Conservation (phyloP, 2,797 vertebrate genomes). For the Pipistrellus pygmaeus region DNA sequence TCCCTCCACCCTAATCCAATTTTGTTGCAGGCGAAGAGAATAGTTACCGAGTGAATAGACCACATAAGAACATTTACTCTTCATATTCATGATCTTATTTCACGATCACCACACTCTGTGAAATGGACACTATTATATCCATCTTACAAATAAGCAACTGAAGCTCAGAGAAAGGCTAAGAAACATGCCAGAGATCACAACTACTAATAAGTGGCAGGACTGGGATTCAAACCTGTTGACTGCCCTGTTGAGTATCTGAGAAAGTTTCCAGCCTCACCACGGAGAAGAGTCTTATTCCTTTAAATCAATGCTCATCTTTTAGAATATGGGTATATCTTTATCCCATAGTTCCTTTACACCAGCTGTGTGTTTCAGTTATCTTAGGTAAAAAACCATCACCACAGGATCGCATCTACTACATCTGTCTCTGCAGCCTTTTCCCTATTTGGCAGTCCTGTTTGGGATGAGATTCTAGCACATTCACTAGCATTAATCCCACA, state of each 20-base stretch:
- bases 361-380: constrained; percentile 8
- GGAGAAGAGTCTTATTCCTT: not conserved
- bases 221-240: not conserved
- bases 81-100: not conserved
- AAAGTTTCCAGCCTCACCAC: not conserved
- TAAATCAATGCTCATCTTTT: not conserved
- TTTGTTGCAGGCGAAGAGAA: not conserved
- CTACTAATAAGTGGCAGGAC: not conserved
- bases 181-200: not conserved
- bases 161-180: not conserved
- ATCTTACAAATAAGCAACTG: not conserved
- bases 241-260: not conserved
- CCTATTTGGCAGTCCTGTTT: constrained; percentile 9
- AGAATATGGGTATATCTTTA: not conserved
- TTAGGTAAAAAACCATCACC: not conserved
- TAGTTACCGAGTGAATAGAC: not conserved
- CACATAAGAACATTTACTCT: not conserved
- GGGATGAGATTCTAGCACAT: constrained; percentile 60
- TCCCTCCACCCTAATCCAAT: not conserved
- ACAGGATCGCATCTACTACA: not conserved
- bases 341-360: not conserved
- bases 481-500: constrained; percentile 59
- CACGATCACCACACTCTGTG: not conserved
- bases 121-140: not conserved
- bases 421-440: constrained; percentile 1